A percentile compares a stretch with the other conserved stretches of the same genome.
Conservation (phyloP, 2,113 vertebrate genomes). For the Gasterosteus aculeatus region DNA sequence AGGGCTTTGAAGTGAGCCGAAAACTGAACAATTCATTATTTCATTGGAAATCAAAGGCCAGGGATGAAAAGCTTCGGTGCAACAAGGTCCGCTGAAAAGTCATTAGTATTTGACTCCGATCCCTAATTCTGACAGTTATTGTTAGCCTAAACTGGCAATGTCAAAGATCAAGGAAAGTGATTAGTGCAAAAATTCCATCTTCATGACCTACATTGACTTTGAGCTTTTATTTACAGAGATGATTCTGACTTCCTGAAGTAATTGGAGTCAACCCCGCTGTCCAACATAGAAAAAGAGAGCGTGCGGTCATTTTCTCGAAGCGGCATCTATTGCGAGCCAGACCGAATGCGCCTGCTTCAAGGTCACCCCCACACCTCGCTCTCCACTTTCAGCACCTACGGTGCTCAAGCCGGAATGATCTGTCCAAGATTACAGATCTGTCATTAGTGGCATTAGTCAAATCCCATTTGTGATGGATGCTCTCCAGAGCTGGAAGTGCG, state of each 20-base stretch:
- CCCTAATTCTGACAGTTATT: constrained; percentile 11
- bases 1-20: constrained; percentile 53
- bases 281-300: background rate
- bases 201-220: background rate
- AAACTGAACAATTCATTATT: constrained; percentile 48
- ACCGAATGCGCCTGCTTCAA: constrained; percentile 21
- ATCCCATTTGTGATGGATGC: constrained; percentile 56
- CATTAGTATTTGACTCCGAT: constrained; percentile 24
- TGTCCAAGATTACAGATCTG: constrained; percentile 39
- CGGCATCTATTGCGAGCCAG: background rate
- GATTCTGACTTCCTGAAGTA: background rate
- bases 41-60: constrained; percentile 54
- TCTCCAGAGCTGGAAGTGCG: constrained; percentile 50
- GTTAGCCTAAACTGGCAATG: background rate
- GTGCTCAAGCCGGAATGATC: constrained; percentile 18
- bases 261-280: background rate
- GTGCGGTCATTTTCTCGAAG: background rate
- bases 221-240: background rate
- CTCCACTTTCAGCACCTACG: constrained; percentile 7
- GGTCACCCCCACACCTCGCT: constrained; percentile 32
- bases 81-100: constrained; percentile 38
- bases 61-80: constrained; percentile 43
- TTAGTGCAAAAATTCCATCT: constrained; percentile 11
- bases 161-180: constrained; percentile 2
- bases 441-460: constrained; percentile 41